Conservation (phyloP, 2,888 invertebrate species). For the Sphaerophoria taeniata region DNA sequence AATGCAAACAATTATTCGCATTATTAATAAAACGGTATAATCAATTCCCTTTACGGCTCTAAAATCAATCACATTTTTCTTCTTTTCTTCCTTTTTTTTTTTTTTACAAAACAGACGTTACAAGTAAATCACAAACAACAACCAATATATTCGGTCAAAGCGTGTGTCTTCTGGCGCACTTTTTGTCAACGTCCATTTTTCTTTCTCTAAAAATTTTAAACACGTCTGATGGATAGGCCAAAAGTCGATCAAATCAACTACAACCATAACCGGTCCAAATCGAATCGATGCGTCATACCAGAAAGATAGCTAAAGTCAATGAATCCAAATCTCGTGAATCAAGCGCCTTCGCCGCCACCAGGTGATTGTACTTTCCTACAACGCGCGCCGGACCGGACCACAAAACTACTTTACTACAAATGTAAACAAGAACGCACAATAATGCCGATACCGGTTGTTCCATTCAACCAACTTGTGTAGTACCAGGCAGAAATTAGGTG, state of each 20-base stretch:
- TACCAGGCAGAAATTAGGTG: conserved; percentile 65
- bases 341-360: not conserved
- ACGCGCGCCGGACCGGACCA: not conserved
- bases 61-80: no score
- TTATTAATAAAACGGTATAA: no score
- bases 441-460: conserved; percentile 44
- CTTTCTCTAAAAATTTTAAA: not conserved
- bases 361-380: conserved; percentile 41
- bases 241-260: conserved; percentile 7
- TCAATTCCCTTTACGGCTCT: no score
- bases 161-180: not conserved
- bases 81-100: no score
- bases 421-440: conserved; percentile 70
- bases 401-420: not conserved
- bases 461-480: conserved; percentile 10
- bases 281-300: conserved; percentile 17
- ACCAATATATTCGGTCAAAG: not conserved
- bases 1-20: no score
- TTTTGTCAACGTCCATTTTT: not conserved
- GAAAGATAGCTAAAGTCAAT: not conserved
- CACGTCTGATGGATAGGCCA: not conserved
- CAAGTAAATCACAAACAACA: not conserved
- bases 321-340: conserved; percentile 19
- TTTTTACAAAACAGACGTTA: not conserved
- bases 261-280: conserved; percentile 16